A percentile compares a stretch with the other conserved stretches of the same genome.
These are phyloP conservation scores for Phyllotreta cruciferae DNA, from an alignment of 2,888 invertebrate species.

Conservation along the genomic window DNA sequence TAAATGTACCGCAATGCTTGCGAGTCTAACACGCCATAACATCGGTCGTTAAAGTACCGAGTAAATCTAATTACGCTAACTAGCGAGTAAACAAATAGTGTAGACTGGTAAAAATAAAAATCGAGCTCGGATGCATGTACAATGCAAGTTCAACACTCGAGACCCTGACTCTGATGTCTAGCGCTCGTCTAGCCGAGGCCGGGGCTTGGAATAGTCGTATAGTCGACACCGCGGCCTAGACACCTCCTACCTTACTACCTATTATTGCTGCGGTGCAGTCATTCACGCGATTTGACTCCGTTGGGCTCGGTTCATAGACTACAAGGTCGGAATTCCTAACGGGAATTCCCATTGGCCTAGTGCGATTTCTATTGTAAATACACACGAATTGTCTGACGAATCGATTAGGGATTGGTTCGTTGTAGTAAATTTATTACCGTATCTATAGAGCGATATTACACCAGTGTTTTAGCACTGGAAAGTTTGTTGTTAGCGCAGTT, in stretches of 20 bases:
- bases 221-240: conserved; percentile 20
- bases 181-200: conserved; percentile 37
- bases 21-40: too few relatives aligned
- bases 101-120: conserved; percentile 15
- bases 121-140: conserved; percentile 16
- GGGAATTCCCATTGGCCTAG: conserved; percentile 1
- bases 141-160: conserved; percentile 30
- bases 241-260: conserved; percentile 17
- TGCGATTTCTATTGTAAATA: neutral
- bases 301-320: conserved; percentile 1
- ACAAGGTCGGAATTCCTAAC: conserved; percentile 7
- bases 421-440: too few relatives aligned
- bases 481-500: too few relatives aligned
- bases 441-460: too few relatives aligned
- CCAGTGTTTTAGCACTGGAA: too few relatives aligned
- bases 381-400: too few relatives aligned
- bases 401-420: too few relatives aligned
- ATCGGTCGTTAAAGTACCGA: conserved; percentile 4
- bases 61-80: conserved; percentile 20
- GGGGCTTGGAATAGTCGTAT: conserved; percentile 2
- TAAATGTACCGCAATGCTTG: too few relatives aligned
- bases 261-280: conserved; percentile 12
- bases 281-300: conserved; percentile 3
- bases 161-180: conserved; percentile 35
- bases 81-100: conserved; percentile 32